These are phyloP conservation scores for Okamejei kenojei DNA, from an alignment of 2,797 vertebrate species.

Conservation along the genomic window DNA sequence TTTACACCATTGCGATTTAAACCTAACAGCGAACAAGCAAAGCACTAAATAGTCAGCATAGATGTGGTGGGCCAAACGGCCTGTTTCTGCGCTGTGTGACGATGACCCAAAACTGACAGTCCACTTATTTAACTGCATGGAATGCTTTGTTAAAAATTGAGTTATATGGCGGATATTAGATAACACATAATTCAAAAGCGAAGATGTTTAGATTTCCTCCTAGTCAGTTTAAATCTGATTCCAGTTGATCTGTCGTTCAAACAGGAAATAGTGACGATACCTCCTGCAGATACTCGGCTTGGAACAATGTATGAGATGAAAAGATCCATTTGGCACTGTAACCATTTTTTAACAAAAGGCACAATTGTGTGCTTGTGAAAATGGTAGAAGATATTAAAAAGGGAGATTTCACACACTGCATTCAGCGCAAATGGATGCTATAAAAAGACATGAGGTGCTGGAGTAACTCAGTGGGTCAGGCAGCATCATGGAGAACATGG, in stretches of 20 bases:
- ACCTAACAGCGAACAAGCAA: too few relatives aligned
- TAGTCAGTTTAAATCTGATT: neutral
- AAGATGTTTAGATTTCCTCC: neutral
- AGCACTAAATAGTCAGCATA: too few relatives aligned
- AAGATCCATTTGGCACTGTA: neutral
- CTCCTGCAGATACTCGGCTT: neutral
- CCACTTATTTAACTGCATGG: neutral
- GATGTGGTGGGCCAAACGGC: too few relatives aligned
- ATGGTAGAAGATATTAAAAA: neutral
- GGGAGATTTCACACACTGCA: neutral
- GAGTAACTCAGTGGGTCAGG: too few relatives aligned
- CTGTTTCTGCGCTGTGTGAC: too few relatives aligned
- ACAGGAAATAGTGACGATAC: neutral
- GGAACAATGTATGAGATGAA: neutral
- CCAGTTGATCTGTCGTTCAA: neutral
- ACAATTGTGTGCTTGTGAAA: neutral
- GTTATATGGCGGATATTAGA: neutral
- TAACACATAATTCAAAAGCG: neutral
- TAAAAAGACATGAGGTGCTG: too few relatives aligned
- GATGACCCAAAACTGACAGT: neutral
- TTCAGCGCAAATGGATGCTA: neutral
- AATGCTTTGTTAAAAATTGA: neutral
- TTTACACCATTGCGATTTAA: too few relatives aligned
- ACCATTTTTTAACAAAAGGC: neutral
- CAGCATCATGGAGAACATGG: too few relatives aligned